Evolutionary conservation across 2,797 vertebrate species (phyloP), one percentile per base, ranked within the genome.

Genomic region (Cossypha dichroa): DNA sequence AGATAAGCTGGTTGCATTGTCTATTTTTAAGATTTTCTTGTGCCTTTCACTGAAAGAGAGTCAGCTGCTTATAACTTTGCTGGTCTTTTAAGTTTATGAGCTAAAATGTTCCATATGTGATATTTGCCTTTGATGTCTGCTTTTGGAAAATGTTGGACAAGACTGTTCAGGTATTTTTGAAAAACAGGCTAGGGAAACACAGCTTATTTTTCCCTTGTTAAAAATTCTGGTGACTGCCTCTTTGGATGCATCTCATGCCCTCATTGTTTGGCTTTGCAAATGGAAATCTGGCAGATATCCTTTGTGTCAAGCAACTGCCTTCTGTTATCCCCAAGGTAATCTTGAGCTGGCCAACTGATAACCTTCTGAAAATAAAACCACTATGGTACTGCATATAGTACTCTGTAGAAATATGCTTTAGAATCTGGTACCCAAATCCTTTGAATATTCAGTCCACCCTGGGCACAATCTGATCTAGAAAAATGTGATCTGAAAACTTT

Each of bases 241-340:
- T 92, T 86, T 20, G 31, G 41, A 77, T 91, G 70, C 74, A 34
- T 88, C 60, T 85, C 60, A 38, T 88, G 85, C 20, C 63, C 25
- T 82, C 91, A 93, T 49, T 0, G 0, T 76, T 93, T 96, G 94
- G 93, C 92, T 92, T 76, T 89, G 88, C 67, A 86, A 92, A 84
- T 1, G 4, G 74, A 68, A 96, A 94, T 94, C 78, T 96, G 95
- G 92, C 93, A 90, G 67, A 33, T 78, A 92, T 8, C 5, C 12
- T 79, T 82, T 68, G 67, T 76, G 67, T 94, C 88, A 93, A 85
- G 85, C 58, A 92, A 88, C 34, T 89, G 74, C 92, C 94, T 94
- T 96, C 94, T 93, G 93, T 87, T 88, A 79, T 69, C 36, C 60
- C 25, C 1, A 2, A 33, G 29, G 70, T 87, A 94, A 95, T 56